phyloP scores from a whole-genome alignment of 2,888 invertebrate genomes.

The Perdita meconis region DNA sequence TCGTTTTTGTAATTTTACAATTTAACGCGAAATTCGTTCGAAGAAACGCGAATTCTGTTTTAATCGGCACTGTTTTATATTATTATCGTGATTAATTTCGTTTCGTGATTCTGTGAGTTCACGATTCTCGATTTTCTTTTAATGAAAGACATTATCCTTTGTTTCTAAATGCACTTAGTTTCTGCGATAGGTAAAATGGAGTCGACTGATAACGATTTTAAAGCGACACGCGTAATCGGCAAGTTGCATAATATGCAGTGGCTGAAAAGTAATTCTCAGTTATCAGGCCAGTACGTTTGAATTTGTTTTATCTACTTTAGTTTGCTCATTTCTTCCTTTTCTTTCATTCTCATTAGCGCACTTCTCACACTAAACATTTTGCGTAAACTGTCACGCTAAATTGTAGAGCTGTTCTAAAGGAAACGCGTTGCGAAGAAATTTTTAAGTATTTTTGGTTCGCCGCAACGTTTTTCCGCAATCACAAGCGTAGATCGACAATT shows the following conservation, averaged over 20 bases:
- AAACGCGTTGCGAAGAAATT: too few species aligned
- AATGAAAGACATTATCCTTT: slow-evolving; percentile 18
- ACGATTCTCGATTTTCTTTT: background rate
- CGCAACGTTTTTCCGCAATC: too few species aligned
- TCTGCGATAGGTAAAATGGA: slow-evolving; percentile 67
- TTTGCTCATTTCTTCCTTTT: slow-evolving; percentile 23
- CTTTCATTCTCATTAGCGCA: slow-evolving; percentile 3
- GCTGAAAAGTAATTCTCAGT: slow-evolving; percentile 69
- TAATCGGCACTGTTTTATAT: too few species aligned
- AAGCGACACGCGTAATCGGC: slow-evolving; percentile 54
- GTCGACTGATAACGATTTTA: slow-evolving; percentile 47
- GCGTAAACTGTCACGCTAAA: too few species aligned
- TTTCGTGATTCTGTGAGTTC: background rate
- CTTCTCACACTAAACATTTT: too few species aligned
- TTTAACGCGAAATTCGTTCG: too few species aligned
- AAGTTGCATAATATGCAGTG: slow-evolving; percentile 74
- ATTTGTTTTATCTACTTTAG: slow-evolving; percentile 45
- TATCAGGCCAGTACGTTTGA: slow-evolving; percentile 65
- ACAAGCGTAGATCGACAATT: too few species aligned
- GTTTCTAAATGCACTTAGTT: slow-evolving; percentile 34
- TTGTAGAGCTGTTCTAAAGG: too few species aligned
- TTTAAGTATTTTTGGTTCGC: too few species aligned
- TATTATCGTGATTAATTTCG: too few species aligned
- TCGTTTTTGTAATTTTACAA: too few species aligned
- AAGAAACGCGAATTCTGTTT: too few species aligned